Evolutionary conservation across 2,797 vertebrate species (phyloP).

Genomic region (Astyanax mexicanus): DNA sequence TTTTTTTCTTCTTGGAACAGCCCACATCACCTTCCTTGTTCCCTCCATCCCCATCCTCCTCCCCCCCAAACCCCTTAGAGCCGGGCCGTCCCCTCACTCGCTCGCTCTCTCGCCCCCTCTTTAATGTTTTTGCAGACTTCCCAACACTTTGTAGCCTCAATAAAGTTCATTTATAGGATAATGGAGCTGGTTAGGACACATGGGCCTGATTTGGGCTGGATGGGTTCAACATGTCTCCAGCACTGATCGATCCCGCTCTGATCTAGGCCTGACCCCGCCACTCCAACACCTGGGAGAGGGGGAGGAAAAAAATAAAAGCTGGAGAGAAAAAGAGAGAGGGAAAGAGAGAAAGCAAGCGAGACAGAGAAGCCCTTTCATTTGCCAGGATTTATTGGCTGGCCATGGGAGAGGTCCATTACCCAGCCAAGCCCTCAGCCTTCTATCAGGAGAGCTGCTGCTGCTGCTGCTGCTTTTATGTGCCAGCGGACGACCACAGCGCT

Average conservation of each 20-base stretch:
- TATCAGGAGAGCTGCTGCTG: conserved; percentile 53
- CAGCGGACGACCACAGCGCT: conserved; percentile 46
- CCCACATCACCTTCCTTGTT: conserved; percentile 44
- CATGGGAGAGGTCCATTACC: conserved; percentile 65
- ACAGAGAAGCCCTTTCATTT: conserved; percentile 81
- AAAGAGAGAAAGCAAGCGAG: neutral
- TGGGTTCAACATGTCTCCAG: conserved; percentile 79
- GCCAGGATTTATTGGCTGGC: conserved; percentile 77
- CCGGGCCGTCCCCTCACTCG: conserved; percentile 61
- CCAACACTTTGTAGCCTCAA: conserved; percentile 84
- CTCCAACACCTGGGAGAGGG: conserved; percentile 75
- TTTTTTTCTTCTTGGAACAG: conserved; percentile 52
- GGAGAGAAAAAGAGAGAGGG: no score
- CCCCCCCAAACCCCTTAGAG: no score
- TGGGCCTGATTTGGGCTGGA: conserved; percentile 84
- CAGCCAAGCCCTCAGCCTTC: conserved; percentile 53
- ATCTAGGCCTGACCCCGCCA: conserved; percentile 73
- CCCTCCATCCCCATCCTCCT: conserved; percentile 66
- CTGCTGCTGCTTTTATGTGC: conserved; percentile 64
- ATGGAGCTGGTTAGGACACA: conserved; percentile 80
- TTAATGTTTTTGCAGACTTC: conserved; percentile 78
- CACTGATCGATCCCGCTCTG: conserved; percentile 73
- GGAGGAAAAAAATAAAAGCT: no score
- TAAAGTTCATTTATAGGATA: conserved; percentile 86
- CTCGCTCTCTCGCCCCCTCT: no score